Percentiles rank a stretch among this genome's conserved stretches.
These are phyloP conservation scores for Pangasius djambal DNA, from an alignment of 2,797 vertebrate genomes.

Conservation along the genomic window DNA sequence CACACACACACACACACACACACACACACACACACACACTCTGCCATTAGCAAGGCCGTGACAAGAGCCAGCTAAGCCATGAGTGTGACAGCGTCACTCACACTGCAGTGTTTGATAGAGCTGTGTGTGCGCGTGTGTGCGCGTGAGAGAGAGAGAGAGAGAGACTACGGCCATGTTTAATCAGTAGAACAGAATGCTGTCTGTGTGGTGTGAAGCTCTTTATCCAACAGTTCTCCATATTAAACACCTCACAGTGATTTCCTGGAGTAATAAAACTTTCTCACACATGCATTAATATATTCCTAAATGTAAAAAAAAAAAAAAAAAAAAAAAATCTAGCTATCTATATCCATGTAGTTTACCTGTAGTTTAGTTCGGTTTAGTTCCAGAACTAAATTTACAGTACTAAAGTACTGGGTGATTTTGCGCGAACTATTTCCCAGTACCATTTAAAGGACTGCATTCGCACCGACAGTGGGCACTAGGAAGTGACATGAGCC, in stretches of 20 bases:
- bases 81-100: conserved; percentile 43
- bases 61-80: conserved; percentile 39
- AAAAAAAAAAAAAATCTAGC: neutral
- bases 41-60: conserved; percentile 34
- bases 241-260: conserved; percentile 6
- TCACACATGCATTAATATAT: neutral
- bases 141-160: neutral
- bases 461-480: too few relatives aligned
- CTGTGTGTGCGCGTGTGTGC: conserved; percentile 19
- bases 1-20: conserved; percentile 1
- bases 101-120: conserved; percentile 36
- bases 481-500: too few relatives aligned
- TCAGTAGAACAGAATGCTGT: conserved; percentile 42
- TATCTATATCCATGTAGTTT: neutral
- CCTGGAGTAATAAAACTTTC: neutral
- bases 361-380: too few relatives aligned
- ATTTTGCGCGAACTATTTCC: too few relatives aligned
- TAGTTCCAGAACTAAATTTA: too few relatives aligned
- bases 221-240: conserved; percentile 37
- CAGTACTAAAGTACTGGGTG: too few relatives aligned
- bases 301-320: neutral
- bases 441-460: too few relatives aligned
- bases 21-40: neutral
- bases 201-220: conserved; percentile 37
- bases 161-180: conserved; percentile 36